phyloP scores from a whole-genome alignment of 2,113 vertebrate species.

The Alethe diademata region DNA sequence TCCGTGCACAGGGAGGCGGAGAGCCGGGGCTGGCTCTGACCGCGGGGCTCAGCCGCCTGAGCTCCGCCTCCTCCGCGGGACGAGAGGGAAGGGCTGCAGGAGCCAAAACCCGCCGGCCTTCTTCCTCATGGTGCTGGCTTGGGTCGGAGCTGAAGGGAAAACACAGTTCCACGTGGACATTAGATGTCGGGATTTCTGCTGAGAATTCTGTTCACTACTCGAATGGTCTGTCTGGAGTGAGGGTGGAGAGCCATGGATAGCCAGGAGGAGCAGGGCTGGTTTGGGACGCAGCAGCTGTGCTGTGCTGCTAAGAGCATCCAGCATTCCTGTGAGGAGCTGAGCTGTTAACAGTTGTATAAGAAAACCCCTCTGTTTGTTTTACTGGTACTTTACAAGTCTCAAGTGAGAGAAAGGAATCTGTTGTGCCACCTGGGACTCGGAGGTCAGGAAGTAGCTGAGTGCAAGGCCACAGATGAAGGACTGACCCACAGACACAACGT shows the following conservation, averaged over 20 bases:
- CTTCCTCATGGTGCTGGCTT: not conserved
- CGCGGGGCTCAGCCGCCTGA: accelerated
- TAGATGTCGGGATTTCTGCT: not conserved
- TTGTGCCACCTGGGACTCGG: accelerated
- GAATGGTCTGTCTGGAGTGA: accelerated
- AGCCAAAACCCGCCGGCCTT: not conserved
- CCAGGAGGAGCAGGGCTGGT: not conserved
- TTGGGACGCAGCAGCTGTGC: not conserved
- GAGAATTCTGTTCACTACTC: not conserved
- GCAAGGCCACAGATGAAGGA: not conserved
- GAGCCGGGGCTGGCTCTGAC: constrained; percentile 56
- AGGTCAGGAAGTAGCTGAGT: not conserved
- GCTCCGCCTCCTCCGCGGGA: accelerated
- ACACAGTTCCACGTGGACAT: accelerated
- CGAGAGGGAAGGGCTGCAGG: accelerated
- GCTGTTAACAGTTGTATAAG: not conserved
- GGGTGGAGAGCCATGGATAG: not conserved
- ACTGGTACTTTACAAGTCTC: not conserved
- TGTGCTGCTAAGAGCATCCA: not conserved
- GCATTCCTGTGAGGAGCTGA: not conserved
- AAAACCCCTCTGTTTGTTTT: not conserved
- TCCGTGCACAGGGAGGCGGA: constrained; percentile 37
- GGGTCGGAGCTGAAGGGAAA: not conserved
- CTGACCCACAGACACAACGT: accelerated
- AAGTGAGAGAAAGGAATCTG: not conserved